phyloP scores from a whole-genome alignment of 37 sponge, comb jelly and placozoan species.

The Lycopodina hypogea region DNA sequence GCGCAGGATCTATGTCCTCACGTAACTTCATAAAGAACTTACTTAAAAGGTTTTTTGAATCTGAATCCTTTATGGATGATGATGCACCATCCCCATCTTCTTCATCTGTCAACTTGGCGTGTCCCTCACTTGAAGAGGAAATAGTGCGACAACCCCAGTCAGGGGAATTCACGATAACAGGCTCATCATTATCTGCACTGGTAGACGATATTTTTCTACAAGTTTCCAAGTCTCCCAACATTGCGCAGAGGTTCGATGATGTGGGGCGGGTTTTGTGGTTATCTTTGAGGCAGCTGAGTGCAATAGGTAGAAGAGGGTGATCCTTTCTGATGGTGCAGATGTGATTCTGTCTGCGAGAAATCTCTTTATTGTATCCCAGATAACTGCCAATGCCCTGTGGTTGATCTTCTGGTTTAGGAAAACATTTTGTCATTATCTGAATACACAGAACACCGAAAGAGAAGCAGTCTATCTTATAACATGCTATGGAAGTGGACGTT shows the following conservation, averaged over 20 bases:
- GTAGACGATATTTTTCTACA: not conserved
- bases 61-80: too few species aligned
- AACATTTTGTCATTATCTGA: constrained; percentile 29
- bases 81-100: too few species aligned
- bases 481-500: not conserved
- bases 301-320: constrained; percentile 7
- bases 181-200: too few species aligned
- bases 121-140: too few species aligned
- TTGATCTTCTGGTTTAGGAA: constrained; percentile 17
- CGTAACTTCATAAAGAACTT: too few species aligned
- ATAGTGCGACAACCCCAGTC: too few species aligned
- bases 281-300: constrained; percentile 7
- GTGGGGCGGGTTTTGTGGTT: not conserved
- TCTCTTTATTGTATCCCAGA: not conserved
- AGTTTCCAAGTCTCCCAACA: not conserved
- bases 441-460: constrained; percentile 33
- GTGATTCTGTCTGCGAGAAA: constrained; percentile 25
- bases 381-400: not conserved
- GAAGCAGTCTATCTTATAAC: constrained; percentile 20
- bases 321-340: constrained; percentile 6
- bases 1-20: too few species aligned
- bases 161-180: too few species aligned
- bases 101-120: too few species aligned
- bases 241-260: not conserved
- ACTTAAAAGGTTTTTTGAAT: too few species aligned